Base-by-base conservation (phyloP, 1,140 invertebrate species). In the Ceratina australensis region DNA sequence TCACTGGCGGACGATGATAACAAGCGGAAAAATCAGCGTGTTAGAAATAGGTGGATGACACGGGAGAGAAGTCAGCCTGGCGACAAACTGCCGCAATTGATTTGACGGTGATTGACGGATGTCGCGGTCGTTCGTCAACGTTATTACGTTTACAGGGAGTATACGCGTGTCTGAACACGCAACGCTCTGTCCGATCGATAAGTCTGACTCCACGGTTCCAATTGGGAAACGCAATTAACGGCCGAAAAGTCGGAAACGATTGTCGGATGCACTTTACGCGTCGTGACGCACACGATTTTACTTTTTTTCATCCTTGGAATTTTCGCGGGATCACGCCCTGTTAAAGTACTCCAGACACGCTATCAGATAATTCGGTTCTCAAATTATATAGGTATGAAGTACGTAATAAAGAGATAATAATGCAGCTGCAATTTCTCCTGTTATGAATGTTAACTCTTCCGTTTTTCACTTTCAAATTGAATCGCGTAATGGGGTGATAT, bases 91-190 rank as follows among this genome's bases (percentile, higher is more conserved):
- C 63, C 78, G 56, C 61, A 72, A 61, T 79, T 47, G 72, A 68
- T 79, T 79, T 79, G 78, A 79, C 78, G 64, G 28, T 79, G 78
- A 79, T 79, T 75, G 78, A 79, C 72, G 78, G 49, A 79, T 49
- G 78, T 75, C 72, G 63, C 4, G 56, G 63, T 75, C 63, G 60
- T 72, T 72, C 76, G 72, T 60, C 78, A 61, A 75, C 78, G 78
- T 79, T 75, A 75, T 79, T 75, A 79, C 78, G 78, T 79, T 79
- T 79, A 79, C 78, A 75, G 54, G 56, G 18, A 57, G 49, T 68
- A 15, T 60, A 79, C 72, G 78, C 64, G 56, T 79, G 63, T 60
- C 71, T 59, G 26, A 49, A 60, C 42, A 71, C 67, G 56, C 47
- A 2, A 24, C 16, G 18, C 18, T 18, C 16, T 22, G 12, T 2